These are phyloP conservation scores for Anseranas semipalmata DNA, from an alignment of 2,113 vertebrate genomes.

Conservation along the genomic window DNA sequence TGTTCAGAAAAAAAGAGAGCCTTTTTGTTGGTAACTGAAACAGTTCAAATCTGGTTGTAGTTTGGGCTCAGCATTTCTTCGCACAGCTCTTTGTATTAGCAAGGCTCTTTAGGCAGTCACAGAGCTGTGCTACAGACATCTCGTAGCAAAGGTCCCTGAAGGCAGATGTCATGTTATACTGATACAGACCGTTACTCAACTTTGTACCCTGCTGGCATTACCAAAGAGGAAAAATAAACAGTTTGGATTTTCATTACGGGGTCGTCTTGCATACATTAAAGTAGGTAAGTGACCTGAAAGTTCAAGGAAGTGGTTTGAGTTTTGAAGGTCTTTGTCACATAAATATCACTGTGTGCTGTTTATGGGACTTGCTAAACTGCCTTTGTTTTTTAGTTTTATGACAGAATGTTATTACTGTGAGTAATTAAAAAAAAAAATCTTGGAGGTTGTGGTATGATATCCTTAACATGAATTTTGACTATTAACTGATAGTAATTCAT, in stretches of 20 bases:
- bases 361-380: fast-evolving
- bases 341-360: neutral
- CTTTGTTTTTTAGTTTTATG: neutral
- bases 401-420: neutral
- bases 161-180: neutral
- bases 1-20: neutral
- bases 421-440: neutral
- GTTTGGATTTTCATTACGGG: neutral
- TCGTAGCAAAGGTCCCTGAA: neutral
- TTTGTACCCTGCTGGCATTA: neutral
- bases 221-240: neutral
- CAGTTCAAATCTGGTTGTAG: neutral
- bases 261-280: neutral
- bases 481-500: neutral
- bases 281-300: neutral
- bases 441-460: neutral
- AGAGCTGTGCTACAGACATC: neutral
- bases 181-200: neutral
- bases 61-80: neutral
- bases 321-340: neutral
- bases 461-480: neutral
- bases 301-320: neutral
- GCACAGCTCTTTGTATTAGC: neutral
- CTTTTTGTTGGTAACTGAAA: neutral
- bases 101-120: neutral